Evolutionary conservation across 2,797 vertebrate genomes (phyloP).

Genomic region (Mormyrops boulengeri): DNA sequence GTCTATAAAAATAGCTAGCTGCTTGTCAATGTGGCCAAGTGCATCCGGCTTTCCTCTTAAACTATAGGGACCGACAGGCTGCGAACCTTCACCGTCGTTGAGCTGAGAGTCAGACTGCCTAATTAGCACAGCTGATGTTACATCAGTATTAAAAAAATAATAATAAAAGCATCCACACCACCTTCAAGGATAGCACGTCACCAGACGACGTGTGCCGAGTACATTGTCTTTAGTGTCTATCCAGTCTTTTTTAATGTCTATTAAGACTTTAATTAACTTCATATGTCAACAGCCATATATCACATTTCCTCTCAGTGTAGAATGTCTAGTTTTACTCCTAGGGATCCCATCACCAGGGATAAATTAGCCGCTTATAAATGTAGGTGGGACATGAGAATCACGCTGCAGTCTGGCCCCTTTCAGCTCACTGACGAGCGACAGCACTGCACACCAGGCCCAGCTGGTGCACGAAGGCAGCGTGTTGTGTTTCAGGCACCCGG

Average conservation of each 20-base stretch:
- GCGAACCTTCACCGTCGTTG: background rate
- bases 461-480: background rate
- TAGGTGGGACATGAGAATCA: background rate
- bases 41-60: constrained; percentile 29
- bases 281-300: background rate
- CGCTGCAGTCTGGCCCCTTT: background rate
- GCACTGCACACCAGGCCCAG: background rate
- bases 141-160: background rate
- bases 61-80: constrained; percentile 29
- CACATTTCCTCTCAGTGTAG: background rate
- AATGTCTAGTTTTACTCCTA: background rate
- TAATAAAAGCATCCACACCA: background rate
- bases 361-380: background rate
- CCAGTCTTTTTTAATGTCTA: background rate
- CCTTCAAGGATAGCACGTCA: background rate
- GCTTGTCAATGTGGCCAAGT: constrained; percentile 39
- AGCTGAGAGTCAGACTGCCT: background rate
- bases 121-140: background rate
- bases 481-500: background rate
- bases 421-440: background rate
- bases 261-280: constrained; percentile 13
- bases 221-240: background rate
- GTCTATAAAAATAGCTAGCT: constrained; percentile 51
- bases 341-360: background rate
- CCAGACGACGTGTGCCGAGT: background rate